These are phyloP conservation scores for Sorex araneus DNA, from an alignment of 2,113 vertebrate species.

Conservation along the genomic window DNA sequence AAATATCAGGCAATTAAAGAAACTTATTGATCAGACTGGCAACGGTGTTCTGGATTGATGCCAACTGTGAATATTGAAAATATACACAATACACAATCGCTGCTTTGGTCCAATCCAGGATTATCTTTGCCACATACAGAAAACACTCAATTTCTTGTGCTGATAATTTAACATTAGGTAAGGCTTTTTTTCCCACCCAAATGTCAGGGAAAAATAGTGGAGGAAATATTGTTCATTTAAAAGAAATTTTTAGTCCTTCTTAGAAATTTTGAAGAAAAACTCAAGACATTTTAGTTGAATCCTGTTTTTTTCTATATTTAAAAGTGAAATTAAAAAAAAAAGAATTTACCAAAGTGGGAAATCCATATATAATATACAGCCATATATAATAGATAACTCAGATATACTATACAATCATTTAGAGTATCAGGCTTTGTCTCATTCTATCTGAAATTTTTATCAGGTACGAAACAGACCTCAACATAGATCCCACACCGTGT, in stretches of 20 bases:
- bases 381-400: neutral
- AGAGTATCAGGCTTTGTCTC: neutral
- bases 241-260: neutral
- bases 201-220: neutral
- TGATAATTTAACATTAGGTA: neutral
- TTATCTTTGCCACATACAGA: neutral
- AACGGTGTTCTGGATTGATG: neutral
- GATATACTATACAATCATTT: too few species aligned
- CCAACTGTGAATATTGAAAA: neutral
- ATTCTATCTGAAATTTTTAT: constrained; percentile 7
- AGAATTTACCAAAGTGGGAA: neutral
- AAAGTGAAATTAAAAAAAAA: neutral
- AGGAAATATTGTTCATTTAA: too few species aligned
- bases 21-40: neutral
- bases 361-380: neutral
- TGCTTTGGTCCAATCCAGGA: neutral
- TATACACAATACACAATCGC: neutral
- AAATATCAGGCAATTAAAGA: neutral
- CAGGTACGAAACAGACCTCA: neutral
- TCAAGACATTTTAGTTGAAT: neutral
- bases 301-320: neutral
- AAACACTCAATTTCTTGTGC: too few species aligned
- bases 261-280: neutral
- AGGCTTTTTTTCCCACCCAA: neutral
- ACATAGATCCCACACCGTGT: neutral